phyloP scores from a whole-genome alignment of 2,797 vertebrate genomes.

The Spheniscus humboldti region DNA sequence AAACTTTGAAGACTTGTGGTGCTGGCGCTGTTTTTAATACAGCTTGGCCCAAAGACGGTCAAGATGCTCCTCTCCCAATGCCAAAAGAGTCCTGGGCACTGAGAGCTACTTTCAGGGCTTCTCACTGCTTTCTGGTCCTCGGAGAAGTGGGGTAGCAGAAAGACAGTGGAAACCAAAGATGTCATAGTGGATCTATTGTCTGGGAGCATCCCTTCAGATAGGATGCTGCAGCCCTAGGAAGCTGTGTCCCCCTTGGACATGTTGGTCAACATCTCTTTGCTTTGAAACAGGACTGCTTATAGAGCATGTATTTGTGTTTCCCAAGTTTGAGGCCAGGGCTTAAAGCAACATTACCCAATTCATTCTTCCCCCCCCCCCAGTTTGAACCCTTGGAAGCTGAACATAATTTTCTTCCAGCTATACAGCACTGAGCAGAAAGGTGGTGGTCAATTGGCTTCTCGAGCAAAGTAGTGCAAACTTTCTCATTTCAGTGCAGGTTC shows the following conservation, averaged over 20 bases:
- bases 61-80: neutral
- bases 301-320: neutral
- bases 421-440: rapidly evolving
- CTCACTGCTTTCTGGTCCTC: neutral
- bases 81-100: neutral
- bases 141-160: neutral
- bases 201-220: neutral
- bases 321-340: neutral
- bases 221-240: neutral
- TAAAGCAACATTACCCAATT: neutral
- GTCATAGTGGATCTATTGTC: neutral
- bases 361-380: too few relatives aligned
- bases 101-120: neutral
- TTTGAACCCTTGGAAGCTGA: neutral
- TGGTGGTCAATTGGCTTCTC: neutral
- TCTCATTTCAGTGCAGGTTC: too few relatives aligned
- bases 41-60: neutral
- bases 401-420: neutral
- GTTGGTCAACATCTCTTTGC: neutral
- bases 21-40: neutral
- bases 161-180: neutral
- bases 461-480: neutral
- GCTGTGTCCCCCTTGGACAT: rapidly evolving
- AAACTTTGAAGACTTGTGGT: neutral
- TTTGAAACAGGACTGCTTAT: neutral